phyloP scores from a whole-genome alignment of 2,797 vertebrate species.

The Bucorvus abyssinicus region DNA sequence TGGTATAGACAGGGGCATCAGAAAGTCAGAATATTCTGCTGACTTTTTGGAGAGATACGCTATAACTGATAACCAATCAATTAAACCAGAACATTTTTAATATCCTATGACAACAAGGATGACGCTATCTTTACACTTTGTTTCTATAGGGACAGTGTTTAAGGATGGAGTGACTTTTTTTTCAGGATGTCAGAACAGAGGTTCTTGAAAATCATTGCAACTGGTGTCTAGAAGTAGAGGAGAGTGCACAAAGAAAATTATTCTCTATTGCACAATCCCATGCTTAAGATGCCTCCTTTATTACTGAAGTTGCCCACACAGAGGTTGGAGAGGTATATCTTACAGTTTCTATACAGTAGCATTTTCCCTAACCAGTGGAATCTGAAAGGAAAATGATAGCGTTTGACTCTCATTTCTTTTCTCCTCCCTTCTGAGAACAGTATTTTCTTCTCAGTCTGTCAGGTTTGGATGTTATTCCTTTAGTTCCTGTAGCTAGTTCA shows the following conservation, averaged over 20 bases:
- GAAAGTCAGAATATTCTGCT: background rate
- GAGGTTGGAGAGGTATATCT: background rate
- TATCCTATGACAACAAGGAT: background rate
- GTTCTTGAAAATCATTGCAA: background rate
- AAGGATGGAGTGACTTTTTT: background rate
- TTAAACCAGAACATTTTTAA: background rate
- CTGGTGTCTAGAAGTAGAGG: background rate
- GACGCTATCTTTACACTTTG: background rate
- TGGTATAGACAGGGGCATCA: background rate
- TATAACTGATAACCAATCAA: background rate
- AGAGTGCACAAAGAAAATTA: background rate
- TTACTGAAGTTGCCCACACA: background rate
- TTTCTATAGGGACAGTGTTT: background rate
- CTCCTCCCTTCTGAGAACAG: background rate
- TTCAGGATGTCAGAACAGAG: background rate
- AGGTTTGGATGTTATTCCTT: background rate
- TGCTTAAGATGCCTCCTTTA: background rate
- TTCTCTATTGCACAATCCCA: background rate
- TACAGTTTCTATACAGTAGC: background rate
- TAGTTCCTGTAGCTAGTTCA: background rate
- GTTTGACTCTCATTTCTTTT: background rate
- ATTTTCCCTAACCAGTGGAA: background rate
- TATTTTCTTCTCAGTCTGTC: background rate
- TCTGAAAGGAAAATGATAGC: background rate
- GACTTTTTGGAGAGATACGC: background rate